These are phyloP conservation scores for Agrotis puta DNA, from an alignment of 2,888 invertebrate species.

Conservation along the genomic window DNA sequence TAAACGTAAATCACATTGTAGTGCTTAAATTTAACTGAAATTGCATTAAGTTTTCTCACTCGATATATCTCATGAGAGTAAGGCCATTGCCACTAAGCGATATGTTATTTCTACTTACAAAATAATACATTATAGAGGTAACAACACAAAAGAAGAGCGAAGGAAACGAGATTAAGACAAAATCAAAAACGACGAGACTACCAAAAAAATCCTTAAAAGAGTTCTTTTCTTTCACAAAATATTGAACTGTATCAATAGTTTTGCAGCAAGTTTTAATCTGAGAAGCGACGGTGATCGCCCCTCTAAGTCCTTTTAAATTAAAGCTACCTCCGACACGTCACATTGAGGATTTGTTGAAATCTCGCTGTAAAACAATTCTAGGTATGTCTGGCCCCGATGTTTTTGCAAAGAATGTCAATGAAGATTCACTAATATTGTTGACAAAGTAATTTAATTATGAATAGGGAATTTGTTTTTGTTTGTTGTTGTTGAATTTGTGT, in stretches of 20 bases:
- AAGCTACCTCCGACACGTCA: slow-evolving; percentile 64
- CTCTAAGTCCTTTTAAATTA: slow-evolving; percentile 75
- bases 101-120: slow-evolving; percentile 46
- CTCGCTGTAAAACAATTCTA: slow-evolving; percentile 44
- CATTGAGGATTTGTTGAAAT: slow-evolving; percentile 61
- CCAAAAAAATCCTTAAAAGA: slow-evolving; percentile 33
- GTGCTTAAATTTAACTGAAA: background rate
- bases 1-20: background rate
- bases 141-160: slow-evolving; percentile 25
- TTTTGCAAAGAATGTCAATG: slow-evolving; percentile 40
- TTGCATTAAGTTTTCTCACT: slow-evolving; percentile 6
- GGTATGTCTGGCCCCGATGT: slow-evolving; percentile 29
- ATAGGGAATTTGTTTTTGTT: slow-evolving; percentile 35
- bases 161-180: slow-evolving; percentile 32
- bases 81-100: background rate
- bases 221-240: slow-evolving; percentile 49
- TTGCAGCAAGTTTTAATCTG: slow-evolving; percentile 64
- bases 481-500: slow-evolving; percentile 11
- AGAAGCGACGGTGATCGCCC: slow-evolving; percentile 60
- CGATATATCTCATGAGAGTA: background rate
- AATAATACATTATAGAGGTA: slow-evolving; percentile 25
- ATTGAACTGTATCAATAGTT: slow-evolving; percentile 54
- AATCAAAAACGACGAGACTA: slow-evolving; percentile 37
- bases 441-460: slow-evolving; percentile 45
- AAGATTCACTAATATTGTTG: slow-evolving; percentile 42